These are phyloP conservation scores for Aradophagus sp. DNA, from an alignment of 1,140 invertebrate genomes.

Conservation along the genomic window DNA sequence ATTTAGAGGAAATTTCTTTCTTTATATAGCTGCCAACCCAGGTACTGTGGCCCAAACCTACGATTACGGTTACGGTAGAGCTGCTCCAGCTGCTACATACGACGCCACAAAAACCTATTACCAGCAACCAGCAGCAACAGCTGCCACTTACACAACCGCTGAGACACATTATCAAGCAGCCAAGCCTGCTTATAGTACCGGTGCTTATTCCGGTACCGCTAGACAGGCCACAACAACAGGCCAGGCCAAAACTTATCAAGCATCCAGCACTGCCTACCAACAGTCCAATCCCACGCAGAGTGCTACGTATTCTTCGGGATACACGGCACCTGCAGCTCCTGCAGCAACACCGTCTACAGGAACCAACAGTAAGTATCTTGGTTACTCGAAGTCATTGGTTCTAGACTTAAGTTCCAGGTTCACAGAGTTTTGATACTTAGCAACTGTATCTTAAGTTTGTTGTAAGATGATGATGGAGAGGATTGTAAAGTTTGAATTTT, in stretches of 20 bases:
- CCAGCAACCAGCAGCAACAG: slow-evolving; percentile 80
- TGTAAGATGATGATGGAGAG: too few relatives aligned
- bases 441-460: too few relatives aligned
- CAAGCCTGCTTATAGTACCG: slow-evolving; percentile 80
- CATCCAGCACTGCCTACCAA: slow-evolving; percentile 71
- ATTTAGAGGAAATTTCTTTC: too few relatives aligned
- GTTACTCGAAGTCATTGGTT: slow-evolving; percentile 1
- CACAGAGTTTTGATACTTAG: too few relatives aligned
- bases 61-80: slow-evolving; percentile 82
- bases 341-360: slow-evolving; percentile 76
- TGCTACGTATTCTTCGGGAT: slow-evolving; percentile 72
- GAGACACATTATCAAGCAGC: slow-evolving; percentile 79
- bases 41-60: slow-evolving; percentile 79
- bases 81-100: slow-evolving; percentile 78
- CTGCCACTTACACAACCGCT: slow-evolving; percentile 81
- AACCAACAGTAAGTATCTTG: slow-evolving; percentile 71
- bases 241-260: slow-evolving; percentile 75
- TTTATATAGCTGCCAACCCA: slow-evolving; percentile 75
- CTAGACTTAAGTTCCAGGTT: too few relatives aligned
- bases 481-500: too few relatives aligned
- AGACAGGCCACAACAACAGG: slow-evolving; percentile 77
- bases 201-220: slow-evolving; percentile 79
- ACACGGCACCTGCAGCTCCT: slow-evolving; percentile 77
- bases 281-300: slow-evolving; percentile 72
- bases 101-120: slow-evolving; percentile 81